Evolutionary conservation across 2,888 invertebrate genomes (phyloP), one percentile per base, ranked within the genome.

Genomic region (Lypha dubia): DNA sequence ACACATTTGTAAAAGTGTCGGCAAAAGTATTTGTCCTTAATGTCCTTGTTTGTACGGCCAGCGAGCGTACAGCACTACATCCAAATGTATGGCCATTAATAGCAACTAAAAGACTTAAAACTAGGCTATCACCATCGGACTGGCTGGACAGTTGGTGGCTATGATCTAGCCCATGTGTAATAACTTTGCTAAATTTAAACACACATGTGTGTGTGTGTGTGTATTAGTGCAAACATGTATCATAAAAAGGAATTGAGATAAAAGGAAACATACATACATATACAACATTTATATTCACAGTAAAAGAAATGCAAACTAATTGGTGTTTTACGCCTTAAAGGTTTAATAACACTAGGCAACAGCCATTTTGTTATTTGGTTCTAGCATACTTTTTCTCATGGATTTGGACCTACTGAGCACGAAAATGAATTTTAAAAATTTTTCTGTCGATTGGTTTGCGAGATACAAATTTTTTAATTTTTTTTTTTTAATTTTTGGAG

Each of bases 281-380:
- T n/a, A n/a, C n/a, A 71, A 65, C 44, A 32, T 70, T 62, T 62
- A 68, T 51, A 28, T n/a, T 49, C 28, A 9, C 13, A 77, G 9
- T 44, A 35, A 70, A 32, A 13, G 32, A 74, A 46, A 73, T 41
- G 22, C 13, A 62, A 68, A 75, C 53, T 81, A 81, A 81, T 81
- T 81, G 74, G 51, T 70, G 46, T 68, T 75, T 62, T 75, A 68
- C 75, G 68, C 75, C 81, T 70, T 75, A 32, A 62, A 70, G 80
- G 74, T 35, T 44, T 35, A 58, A 35, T 46, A 35, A 46, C 13
- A 56, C 20, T n/a, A n/a, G n/a, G n/a, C n/a, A n/a, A n/a, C n/a
- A n/a, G n/a, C n/a, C n/a, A n/a, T n/a, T n/a, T n/a, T n/a, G n/a
- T n/a, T n/a, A n/a, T n/a, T n/a, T n/a, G n/a, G n/a, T n/a, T n/a